phyloP scores from a whole-genome alignment of 2,113 vertebrate genomes.

The Engraulis encrasicolus region DNA sequence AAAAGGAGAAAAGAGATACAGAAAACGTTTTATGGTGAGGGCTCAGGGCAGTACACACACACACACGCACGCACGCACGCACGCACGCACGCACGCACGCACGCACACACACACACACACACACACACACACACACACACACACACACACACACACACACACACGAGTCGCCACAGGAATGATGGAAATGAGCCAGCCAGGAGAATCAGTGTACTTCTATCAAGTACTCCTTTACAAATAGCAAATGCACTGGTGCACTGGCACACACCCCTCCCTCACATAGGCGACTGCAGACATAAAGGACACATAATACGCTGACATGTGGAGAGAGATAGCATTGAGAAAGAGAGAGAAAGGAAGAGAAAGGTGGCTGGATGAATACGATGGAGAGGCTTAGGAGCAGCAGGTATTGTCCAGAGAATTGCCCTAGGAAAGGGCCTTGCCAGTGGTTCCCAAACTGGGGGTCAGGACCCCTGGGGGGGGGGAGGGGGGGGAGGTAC shows the following conservation, averaged over 20 bases:
- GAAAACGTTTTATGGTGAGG: neutral
- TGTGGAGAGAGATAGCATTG: neutral
- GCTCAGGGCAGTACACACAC: neutral
- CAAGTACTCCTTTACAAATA: constrained; percentile 8
- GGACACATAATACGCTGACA: neutral
- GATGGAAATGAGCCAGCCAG: neutral
- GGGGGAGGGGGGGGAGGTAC: too few species aligned
- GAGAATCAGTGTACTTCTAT: neutral
- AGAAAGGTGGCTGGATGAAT: neutral
- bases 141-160: neutral
- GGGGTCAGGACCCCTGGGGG: too few species aligned
- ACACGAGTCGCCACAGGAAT: neutral
- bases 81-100: neutral
- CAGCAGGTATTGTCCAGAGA: neutral
- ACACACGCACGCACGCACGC: neutral
- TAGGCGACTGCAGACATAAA: neutral
- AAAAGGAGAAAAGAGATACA: neutral
- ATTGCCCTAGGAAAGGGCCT: neutral
- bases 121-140: neutral
- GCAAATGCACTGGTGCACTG: neutral
- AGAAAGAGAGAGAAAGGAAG: neutral
- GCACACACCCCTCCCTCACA: neutral
- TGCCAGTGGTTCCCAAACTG: too few species aligned
- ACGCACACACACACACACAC: neutral
- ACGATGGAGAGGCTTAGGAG: neutral